Conservation (phyloP, 2,113 vertebrate genomes). For the Nesoenas mayeri region DNA sequence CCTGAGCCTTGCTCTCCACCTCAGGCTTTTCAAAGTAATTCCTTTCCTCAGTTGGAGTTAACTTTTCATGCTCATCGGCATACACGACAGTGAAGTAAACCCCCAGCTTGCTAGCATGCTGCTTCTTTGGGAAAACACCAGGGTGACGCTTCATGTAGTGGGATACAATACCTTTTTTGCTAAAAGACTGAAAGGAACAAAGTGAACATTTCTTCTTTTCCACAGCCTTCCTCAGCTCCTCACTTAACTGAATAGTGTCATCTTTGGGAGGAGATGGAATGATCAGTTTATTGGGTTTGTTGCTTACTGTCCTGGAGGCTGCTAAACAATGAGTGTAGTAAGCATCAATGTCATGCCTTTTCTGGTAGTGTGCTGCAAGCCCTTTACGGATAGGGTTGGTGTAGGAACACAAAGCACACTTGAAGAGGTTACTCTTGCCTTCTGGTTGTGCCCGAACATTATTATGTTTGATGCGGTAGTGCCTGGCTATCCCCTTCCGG, state of each 20-base stretch:
- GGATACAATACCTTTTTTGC: slow-evolving; percentile 93
- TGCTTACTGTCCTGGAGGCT: slow-evolving; percentile 83
- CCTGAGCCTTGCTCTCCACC: slow-evolving; percentile 73
- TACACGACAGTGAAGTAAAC: slow-evolving; percentile 92
- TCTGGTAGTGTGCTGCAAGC: slow-evolving; percentile 95
- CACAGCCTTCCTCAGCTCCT: slow-evolving; percentile 88
- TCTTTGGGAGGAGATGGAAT: slow-evolving; percentile 78
- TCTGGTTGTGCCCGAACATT: slow-evolving; percentile 93
- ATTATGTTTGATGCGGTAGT: slow-evolving; percentile 96
- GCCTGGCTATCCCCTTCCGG: slow-evolving; percentile 91
- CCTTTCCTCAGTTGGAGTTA: slow-evolving; percentile 22
- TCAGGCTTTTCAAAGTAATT: slow-evolving; percentile 77
- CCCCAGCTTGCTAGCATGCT: slow-evolving; percentile 89
- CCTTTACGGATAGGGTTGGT: slow-evolving; percentile 95
- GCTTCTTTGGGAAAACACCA: slow-evolving; percentile 93
- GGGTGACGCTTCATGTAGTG: slow-evolving; percentile 96
- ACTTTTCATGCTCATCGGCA: slow-evolving; percentile 83
- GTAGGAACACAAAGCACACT: slow-evolving; percentile 91
- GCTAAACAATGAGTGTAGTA: slow-evolving; percentile 95
- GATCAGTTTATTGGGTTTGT: slow-evolving; percentile 86
- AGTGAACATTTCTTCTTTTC: slow-evolving; percentile 89
- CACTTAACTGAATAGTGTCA: slow-evolving; percentile 82
- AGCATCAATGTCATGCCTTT: slow-evolving; percentile 92
- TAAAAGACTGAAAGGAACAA: slow-evolving; percentile 91
- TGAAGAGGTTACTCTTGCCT: slow-evolving; percentile 94